Evolutionary conservation across 1,140 invertebrate genomes (phyloP).

Genomic region (Cydia strobilella): DNA sequence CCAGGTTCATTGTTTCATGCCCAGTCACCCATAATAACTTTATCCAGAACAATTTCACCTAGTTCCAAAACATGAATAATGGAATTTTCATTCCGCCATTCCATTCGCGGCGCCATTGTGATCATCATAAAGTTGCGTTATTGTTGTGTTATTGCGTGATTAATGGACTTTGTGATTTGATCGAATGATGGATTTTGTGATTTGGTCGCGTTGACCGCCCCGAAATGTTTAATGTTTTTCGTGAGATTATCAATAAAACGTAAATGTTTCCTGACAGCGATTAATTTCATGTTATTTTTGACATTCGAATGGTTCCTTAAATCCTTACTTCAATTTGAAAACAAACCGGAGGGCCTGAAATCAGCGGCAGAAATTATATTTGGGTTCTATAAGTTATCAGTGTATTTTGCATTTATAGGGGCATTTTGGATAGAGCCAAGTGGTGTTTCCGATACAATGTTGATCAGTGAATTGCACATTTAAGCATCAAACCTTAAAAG

Average conservation of each 20-base stretch:
- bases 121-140: constrained; percentile 3
- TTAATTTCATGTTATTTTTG: too few species aligned
- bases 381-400: too few species aligned
- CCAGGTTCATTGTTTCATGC: too few species aligned
- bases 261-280: background rate
- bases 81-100: constrained; percentile 5
- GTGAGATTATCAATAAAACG: background rate
- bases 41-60: background rate
- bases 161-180: constrained; percentile 16
- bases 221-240: background rate
- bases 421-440: too few species aligned
- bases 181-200: constrained; percentile 8
- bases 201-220: background rate
- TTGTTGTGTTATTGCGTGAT: constrained; percentile 22
- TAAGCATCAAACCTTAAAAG: too few species aligned
- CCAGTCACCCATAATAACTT: background rate
- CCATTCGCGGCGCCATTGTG: constrained; percentile 1
- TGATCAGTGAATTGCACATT: too few species aligned
- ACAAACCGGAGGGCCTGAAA: too few species aligned
- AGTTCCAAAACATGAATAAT: constrained; percentile 8
- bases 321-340: too few species aligned
- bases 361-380: too few species aligned
- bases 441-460: too few species aligned
- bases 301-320: too few species aligned
- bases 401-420: too few species aligned